Evolutionary conservation across 2,113 vertebrate species (phyloP).

Genomic region (Zosterops lateralis): DNA sequence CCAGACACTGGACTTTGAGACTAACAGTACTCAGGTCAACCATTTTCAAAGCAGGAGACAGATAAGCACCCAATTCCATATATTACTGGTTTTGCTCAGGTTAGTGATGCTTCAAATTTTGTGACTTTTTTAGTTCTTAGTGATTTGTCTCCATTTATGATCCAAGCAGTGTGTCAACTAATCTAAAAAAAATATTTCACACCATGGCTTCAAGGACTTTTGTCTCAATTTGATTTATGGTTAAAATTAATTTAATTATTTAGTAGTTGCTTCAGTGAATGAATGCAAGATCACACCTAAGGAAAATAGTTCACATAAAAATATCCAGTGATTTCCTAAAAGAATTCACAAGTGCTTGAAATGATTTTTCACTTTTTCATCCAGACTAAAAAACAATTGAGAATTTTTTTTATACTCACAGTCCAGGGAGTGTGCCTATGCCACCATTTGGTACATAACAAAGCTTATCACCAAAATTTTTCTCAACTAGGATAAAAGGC

Average conservation of each 20-base stretch:
- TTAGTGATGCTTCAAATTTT: neutral
- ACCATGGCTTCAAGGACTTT: neutral
- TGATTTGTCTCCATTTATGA: neutral
- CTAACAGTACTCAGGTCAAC: neutral
- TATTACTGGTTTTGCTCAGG: neutral
- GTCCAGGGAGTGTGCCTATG: neutral
- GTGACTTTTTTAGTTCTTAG: neutral
- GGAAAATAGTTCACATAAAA: neutral
- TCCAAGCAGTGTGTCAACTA: neutral
- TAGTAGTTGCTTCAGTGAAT: neutral
- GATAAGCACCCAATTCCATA: neutral
- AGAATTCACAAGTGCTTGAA: neutral
- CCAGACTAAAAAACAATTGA: neutral
- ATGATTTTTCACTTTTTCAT: neutral
- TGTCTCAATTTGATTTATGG: neutral
- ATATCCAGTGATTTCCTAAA: neutral
- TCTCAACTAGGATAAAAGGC: neutral
- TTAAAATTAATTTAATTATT: neutral
- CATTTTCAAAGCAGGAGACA: neutral
- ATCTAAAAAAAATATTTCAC: neutral
- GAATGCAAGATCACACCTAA: neutral
- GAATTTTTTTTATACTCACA: neutral
- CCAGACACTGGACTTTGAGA: neutral
- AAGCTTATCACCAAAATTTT: neutral
- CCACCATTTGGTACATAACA: neutral